Evolutionary conservation across 2,888 invertebrate species (phyloP), one percentile per base, ranked within the genome.

Genomic region (Cerastoderma edule): DNA sequence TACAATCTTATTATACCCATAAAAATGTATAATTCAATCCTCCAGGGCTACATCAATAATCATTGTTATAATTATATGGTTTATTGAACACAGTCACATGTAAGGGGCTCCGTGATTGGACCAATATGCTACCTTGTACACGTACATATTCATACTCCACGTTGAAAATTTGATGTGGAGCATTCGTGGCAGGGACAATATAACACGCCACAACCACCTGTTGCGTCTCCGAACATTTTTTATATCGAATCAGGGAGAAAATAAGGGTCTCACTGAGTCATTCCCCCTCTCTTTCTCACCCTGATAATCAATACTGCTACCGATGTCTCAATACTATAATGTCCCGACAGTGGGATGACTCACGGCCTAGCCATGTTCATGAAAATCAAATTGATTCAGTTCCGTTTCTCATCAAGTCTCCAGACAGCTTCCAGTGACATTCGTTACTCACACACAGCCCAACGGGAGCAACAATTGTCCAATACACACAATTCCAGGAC

Each of bases 311-410:
- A 69, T 69, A 69, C 24, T n/a, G n/a, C 35, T 50, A 32, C 28
- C 60, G n/a, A 50, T 69, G 60, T 69, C 60, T 60, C 60, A 69
- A 60, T 60, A 60, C 13, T 54, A 60, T 60, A 30, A 69, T 69
- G 69, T 69, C 60, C 57, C 60, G 69, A 60, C 69, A 30, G 48
- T 24, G 44, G 2, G 33, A 63, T 69, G 69, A 69, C 69, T 69
- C 69, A 69, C 27, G 6, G 35, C 48, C 56, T 16, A 13, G 68
- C 46, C 56, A 46, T 57, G 68, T 56, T 69, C 69, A 69, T 69
- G 69, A 69, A 69, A 69, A 60, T 69, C 69, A 69, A 69, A 69
- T 69, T 46, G 60, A 60, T 60, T 69, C 69, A 63, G 63, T 60
- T 30, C 33, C 66, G 39, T 39, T 60, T 60, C 60, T 39, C 60